Percentiles rank a stretch among this genome's conserved stretches.
These are phyloP conservation scores for Nomada fabriciana DNA, from an alignment of 2,888 invertebrate genomes.

Conservation along the genomic window DNA sequence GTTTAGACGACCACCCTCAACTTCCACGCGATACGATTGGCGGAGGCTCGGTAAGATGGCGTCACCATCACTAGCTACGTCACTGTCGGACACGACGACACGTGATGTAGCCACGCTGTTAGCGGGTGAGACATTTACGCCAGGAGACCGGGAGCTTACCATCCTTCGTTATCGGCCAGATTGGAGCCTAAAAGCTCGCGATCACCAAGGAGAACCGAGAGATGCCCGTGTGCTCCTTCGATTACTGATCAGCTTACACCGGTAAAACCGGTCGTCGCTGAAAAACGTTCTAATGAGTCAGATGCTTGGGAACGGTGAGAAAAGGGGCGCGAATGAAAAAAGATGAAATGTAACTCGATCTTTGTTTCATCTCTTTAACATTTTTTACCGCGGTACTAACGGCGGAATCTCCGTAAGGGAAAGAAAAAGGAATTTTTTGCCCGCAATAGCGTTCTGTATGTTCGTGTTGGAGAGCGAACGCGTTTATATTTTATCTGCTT, in stretches of 20 bases:
- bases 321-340: neutral
- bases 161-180: slow-evolving; percentile 73
- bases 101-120: slow-evolving; percentile 60
- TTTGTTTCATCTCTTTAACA: slow-evolving; percentile 19
- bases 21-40: slow-evolving; percentile 44
- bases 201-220: slow-evolving; percentile 12
- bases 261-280: slow-evolving; percentile 45
- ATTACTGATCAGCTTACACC: slow-evolving; percentile 9
- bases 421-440: slow-evolving; percentile 5
- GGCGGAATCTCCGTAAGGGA: neutral
- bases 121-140: slow-evolving; percentile 69
- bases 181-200: slow-evolving; percentile 31
- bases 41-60: slow-evolving; percentile 58
- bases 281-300: slow-evolving; percentile 55
- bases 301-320: slow-evolving; percentile 11
- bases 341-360: slow-evolving; percentile 23
- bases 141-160: slow-evolving; percentile 80
- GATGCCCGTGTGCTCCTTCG: slow-evolving; percentile 15
- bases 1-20: slow-evolving; percentile 51
- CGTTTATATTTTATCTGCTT: slow-evolving; percentile 2
- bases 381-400: slow-evolving; percentile 16
- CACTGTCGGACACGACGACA: slow-evolving; percentile 58
- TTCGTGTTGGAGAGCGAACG: neutral
- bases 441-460: neutral
- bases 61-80: slow-evolving; percentile 59